Base-by-base conservation (phyloP, 2,888 invertebrate genomes). In the Cylindroiulus punctatus region DNA sequence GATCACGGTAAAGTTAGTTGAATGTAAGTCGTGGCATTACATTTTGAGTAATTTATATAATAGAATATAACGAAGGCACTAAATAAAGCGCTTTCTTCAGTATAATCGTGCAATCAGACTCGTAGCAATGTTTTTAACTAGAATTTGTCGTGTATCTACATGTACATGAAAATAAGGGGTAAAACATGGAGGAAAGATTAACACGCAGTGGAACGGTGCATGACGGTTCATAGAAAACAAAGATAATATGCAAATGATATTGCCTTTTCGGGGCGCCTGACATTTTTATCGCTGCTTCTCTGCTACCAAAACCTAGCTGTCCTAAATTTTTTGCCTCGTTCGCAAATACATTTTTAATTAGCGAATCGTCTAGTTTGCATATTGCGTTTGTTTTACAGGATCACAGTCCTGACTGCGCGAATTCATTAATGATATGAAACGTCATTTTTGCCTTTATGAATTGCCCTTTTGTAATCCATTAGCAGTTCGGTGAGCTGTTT, bases 281-380 rank as follows among this genome's bases (percentile, higher is more conserved):
- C 65, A 65, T 26, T 65, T n/a, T n/a, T 26, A 65, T 65, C 3
- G 26, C 65, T 10, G 65, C n/a, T 52, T 52, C 52, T n/a, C n/a
- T n/a, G 65, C 26, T 65, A 65, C 26, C 65, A 7, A 65, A 65
- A 65, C 17, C 26, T 26, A 44, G 14, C 2, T 19, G 19, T 22
- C 19, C 22, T 26, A n/a, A 19, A 4, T 19, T 65, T 65, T 65
- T 52, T 52, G 52, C 65, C 65, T 65, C 65, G 65, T 65, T 65
- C 0, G 26, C 65, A 65, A 65, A 65, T 65, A 22, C 65, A 65
- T 65, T 65, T 65, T 65, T 65, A 65, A 65, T 65, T 65, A 65
- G 26, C 22, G 22, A 26, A 19, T 3, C 19, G 26, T 65, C 26
- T 65, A 22, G 65, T 65, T 65, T 65, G 26, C 65, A 52, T 52